Evolutionary conservation across 2,888 invertebrate species (phyloP).

Genomic region (Pediacus dermestoides): DNA sequence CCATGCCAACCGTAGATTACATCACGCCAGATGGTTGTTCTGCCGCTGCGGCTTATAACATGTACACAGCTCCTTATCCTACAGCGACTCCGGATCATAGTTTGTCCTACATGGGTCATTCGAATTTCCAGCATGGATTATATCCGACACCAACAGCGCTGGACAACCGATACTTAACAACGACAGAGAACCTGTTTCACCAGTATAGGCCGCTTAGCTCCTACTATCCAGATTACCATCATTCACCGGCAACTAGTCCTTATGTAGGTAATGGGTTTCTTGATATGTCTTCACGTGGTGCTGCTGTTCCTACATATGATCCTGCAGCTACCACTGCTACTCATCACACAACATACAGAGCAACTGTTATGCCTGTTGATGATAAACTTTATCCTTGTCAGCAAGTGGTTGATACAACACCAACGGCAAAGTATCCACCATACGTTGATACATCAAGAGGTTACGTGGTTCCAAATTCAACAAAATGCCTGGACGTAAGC

Average conservation of each 20-base stretch:
- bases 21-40: slow-evolving; percentile 61
- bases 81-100: slow-evolving; percentile 62
- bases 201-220: slow-evolving; percentile 84
- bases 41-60: slow-evolving; percentile 54
- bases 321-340: slow-evolving; percentile 43
- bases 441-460: slow-evolving; percentile 58
- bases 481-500: slow-evolving; percentile 50
- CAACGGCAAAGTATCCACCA: slow-evolving; percentile 54
- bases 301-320: slow-evolving; percentile 61
- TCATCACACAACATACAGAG: slow-evolving; percentile 49
- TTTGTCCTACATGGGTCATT: slow-evolving; percentile 66
- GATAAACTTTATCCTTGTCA: slow-evolving; percentile 63
- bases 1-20: slow-evolving; percentile 63
- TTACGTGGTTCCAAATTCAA: slow-evolving; percentile 52
- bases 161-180: slow-evolving; percentile 63
- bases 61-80: slow-evolving; percentile 74
- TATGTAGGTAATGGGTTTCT: slow-evolving; percentile 82
- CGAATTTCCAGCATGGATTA: slow-evolving; percentile 61
- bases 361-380: slow-evolving; percentile 49
- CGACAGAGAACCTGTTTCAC: slow-evolving; percentile 83
- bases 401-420: slow-evolving; percentile 58
- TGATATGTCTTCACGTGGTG: slow-evolving; percentile 65
- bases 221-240: slow-evolving; percentile 76
- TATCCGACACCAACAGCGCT: slow-evolving; percentile 55
- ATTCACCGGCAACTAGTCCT: slow-evolving; percentile 61